Percentiles rank a stretch among this genome's conserved stretches.
These are phyloP conservation scores for Phallusia fumigata DNA, from an alignment of 23 tunicate genomes.

Conservation along the genomic window DNA sequence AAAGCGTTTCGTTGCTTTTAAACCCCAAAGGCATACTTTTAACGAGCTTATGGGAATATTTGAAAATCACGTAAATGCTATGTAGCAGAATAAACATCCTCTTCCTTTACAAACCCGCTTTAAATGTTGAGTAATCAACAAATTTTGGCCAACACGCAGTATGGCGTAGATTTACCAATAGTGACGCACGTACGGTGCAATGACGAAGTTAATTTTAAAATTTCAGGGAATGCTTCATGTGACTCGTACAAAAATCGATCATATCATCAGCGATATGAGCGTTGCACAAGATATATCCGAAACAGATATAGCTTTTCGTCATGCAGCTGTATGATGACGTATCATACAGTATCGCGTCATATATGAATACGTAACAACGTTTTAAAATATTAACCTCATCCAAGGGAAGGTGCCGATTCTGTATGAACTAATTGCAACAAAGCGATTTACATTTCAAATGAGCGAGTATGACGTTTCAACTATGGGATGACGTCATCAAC, in stretches of 20 bases:
- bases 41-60: too few relatives aligned
- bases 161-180: too few relatives aligned
- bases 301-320: not conserved
- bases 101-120: too few relatives aligned
- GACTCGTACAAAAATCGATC: not conserved
- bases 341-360: conserved; percentile 10
- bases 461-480: not conserved
- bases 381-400: not conserved
- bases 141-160: too few relatives aligned
- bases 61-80: too few relatives aligned
- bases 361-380: conserved; percentile 1
- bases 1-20: too few relatives aligned
- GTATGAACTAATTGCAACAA: not conserved
- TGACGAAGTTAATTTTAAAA: too few relatives aligned
- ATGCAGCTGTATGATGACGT: not conserved
- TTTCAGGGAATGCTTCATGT: too few relatives aligned
- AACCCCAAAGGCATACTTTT: too few relatives aligned
- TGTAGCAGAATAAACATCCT: too few relatives aligned
- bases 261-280: not conserved
- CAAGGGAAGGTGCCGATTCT: not conserved
- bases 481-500: not conserved
- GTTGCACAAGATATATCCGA: not conserved
- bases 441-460: not conserved
- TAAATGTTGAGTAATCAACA: too few relatives aligned
- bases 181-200: too few relatives aligned